phyloP scores from a whole-genome alignment of 2,113 vertebrate genomes.

The Dipodomys merriami region DNA sequence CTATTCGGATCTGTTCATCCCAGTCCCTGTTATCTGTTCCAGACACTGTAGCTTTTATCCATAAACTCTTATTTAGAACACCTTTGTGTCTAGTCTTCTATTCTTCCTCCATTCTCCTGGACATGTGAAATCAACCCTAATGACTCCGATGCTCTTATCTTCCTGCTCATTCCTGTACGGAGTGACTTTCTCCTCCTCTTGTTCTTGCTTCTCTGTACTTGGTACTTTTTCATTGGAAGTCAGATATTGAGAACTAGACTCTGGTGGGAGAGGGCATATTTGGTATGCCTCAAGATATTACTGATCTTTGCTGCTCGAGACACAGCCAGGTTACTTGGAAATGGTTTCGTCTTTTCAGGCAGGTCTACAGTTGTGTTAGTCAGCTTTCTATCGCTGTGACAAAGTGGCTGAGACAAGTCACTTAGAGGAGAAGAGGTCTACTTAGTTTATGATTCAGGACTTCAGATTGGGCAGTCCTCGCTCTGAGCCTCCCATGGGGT shows the following conservation, averaged over 20 bases:
- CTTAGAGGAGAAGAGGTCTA: not conserved
- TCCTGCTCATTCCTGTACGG: too few species aligned
- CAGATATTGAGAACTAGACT: not conserved
- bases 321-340: not conserved
- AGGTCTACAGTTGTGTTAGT: too few species aligned
- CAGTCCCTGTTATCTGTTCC: not conserved
- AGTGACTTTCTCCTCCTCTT: not conserved
- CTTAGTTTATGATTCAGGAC: not conserved
- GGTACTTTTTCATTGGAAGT: not conserved
- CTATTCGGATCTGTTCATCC: too few species aligned
- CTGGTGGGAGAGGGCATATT: accelerated
- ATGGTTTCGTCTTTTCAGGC: too few species aligned
- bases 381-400: not conserved
- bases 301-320: not conserved
- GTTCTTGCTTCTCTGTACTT: not conserved
- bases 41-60: not conserved
- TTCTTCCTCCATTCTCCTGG: too few species aligned
- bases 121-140: too few species aligned
- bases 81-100: not conserved
- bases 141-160: too few species aligned
- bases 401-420: not conserved
- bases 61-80: not conserved
- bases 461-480: not conserved
- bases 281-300: accelerated
- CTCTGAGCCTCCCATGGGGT: not conserved